Evolutionary conservation across 2,113 vertebrate genomes (phyloP).

Genomic region (Colistium nudipinnis): DNA sequence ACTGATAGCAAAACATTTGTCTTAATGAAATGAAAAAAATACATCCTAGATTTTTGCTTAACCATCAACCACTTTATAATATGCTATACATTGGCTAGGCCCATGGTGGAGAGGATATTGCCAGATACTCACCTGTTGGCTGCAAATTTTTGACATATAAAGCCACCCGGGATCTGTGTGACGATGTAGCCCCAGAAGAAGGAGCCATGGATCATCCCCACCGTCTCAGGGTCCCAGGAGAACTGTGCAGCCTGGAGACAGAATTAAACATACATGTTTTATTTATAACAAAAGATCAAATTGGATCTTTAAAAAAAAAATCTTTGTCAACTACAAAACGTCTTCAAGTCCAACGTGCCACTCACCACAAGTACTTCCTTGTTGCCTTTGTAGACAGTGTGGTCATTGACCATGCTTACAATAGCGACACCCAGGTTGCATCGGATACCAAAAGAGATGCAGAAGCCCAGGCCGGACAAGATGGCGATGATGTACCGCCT

Average conservation of each 20-base stretch:
- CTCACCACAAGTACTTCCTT: conserved; percentile 89
- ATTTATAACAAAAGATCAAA: too few species aligned
- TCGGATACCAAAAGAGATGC: conserved; percentile 94
- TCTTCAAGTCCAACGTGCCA: not conserved
- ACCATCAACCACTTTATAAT: too few species aligned
- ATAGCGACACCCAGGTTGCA: conserved; percentile 96
- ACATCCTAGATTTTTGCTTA: too few species aligned
- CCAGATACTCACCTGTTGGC: conserved; percentile 86
- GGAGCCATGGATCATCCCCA: conserved; percentile 94
- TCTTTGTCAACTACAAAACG: not conserved
- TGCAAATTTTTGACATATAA: conserved; percentile 93
- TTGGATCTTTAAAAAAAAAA: not conserved
- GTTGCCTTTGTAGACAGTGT: conserved; percentile 87
- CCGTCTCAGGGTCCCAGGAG: conserved; percentile 93
- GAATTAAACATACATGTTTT: not conserved
- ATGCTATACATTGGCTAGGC: not conserved
- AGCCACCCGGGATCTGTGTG: conserved; percentile 93
- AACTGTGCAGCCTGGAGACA: conserved; percentile 88
- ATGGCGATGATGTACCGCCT: conserved; percentile 94
- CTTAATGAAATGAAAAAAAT: not conserved
- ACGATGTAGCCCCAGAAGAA: conserved; percentile 98
- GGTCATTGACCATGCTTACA: conserved; percentile 96
- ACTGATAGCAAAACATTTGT: not conserved
- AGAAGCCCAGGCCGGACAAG: conserved; percentile 92
- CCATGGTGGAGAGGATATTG: not conserved